phyloP scores from a whole-genome alignment of 1,140 invertebrate genomes.

The Aphis gossypii region DNA sequence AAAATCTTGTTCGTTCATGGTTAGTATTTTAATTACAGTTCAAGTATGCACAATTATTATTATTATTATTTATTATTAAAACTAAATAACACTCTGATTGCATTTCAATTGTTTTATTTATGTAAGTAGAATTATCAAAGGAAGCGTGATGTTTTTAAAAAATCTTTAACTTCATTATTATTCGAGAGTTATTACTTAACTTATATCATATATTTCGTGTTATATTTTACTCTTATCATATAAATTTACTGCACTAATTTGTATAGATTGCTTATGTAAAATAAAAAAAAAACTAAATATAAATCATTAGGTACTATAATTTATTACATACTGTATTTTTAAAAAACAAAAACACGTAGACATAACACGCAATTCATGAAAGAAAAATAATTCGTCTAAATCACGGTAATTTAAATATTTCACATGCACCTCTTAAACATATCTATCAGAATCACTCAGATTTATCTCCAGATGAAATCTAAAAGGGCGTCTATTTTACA shows the following conservation, averaged over 20 bases:
- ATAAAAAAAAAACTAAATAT: too few relatives aligned
- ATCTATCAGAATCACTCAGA: background rate
- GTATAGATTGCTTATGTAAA: too few relatives aligned
- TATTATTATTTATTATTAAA: background rate
- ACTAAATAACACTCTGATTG: too few relatives aligned
- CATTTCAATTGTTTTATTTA: background rate
- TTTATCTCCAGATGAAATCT: background rate
- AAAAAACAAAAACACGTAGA: background rate
- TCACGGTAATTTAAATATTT: background rate
- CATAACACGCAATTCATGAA: background rate
- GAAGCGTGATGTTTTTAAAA: background rate
- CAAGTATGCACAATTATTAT: too few relatives aligned
- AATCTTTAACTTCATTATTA: background rate
- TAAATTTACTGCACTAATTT: too few relatives aligned
- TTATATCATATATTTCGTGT: too few relatives aligned
- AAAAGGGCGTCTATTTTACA: background rate
- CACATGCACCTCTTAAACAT: background rate
- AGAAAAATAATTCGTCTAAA: background rate
- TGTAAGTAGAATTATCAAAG: background rate
- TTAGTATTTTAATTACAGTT: too few relatives aligned
- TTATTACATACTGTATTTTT: background rate
- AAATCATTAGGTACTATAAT: too few relatives aligned
- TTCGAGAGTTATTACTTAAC: too few relatives aligned
- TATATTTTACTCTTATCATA: too few relatives aligned
- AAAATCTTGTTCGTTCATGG: too few relatives aligned